Evolutionary conservation across 1,140 invertebrate species (phyloP), one percentile per base, ranked within the genome.

Genomic region (Drosophila prosaltans): DNA sequence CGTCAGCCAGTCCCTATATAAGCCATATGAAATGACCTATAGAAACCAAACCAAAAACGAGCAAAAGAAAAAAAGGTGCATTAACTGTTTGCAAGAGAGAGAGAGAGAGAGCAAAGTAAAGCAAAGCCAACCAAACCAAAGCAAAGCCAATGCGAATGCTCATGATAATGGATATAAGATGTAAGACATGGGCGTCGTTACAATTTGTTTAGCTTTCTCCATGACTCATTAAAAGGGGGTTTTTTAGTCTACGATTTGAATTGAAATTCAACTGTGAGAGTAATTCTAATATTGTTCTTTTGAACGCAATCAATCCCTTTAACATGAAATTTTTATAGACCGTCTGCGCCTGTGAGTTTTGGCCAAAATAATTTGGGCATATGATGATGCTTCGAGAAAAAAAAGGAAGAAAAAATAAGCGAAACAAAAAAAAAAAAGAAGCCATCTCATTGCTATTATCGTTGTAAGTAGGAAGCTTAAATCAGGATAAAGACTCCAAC

Each of bases 11-110:
- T 43, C 66, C 74, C 32, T 36, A 36, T 76, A 74, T 70, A 77
- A 77, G 61, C 74, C 74, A 65, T 77, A 32, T 60, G 74, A 78
- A 77, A 78, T 72, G 74, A 72, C 62, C 75, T 66, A 75, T 54
- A 77, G 71, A 77, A 64, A 41, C 61, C 45, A 16, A 21, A 8
- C 11, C 16, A 21, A 21, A n/a, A 3, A 45, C 16, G 43, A 48
- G 16, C 16, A 16, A 16, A 16, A 16, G 16, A 43, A 43, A 51
- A 26, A 59, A 59, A 59, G 57, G 57, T 45, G 66, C 66, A 36
- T 55, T 11, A 57, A 40, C 60, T 60, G 54, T 62, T 24, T 40
- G 45, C 26, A 51, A 58, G 40, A 9, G 30, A 28, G 16, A 16
- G 16, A 16, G 16, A 16, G 16, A 0, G 16, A 16, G 16, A 16